Evolutionary conservation across 2,888 invertebrate species (phyloP).

Genomic region (Himalopsyche kuldschensis): DNA sequence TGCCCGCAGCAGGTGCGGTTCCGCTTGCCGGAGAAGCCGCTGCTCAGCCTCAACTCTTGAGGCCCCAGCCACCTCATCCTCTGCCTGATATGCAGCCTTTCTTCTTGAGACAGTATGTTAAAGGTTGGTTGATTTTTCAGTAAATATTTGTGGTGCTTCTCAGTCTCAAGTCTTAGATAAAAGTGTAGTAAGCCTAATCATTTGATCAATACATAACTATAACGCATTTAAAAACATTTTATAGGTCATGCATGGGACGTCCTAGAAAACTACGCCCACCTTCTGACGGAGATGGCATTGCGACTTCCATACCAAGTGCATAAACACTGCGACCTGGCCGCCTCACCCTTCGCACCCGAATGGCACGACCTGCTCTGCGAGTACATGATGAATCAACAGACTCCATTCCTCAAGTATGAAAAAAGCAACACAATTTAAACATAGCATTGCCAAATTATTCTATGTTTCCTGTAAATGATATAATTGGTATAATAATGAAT

Average conservation of each 20-base stretch:
- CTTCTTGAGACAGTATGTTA: constrained; percentile 89
- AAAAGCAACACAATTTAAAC: too few relatives aligned
- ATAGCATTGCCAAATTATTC: too few relatives aligned
- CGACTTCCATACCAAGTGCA: constrained; percentile 92
- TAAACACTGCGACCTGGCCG: constrained; percentile 69
- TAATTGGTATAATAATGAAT: not conserved
- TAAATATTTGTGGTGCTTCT: too few relatives aligned
- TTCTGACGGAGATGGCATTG: constrained; percentile 94
- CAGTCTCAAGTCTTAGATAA: not conserved
- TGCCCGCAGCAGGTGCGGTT: constrained; percentile 72
- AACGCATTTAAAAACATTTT: constrained; percentile 3
- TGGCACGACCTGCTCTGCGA: constrained; percentile 87
- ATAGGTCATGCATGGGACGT: constrained; percentile 84
- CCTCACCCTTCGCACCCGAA: constrained; percentile 58
- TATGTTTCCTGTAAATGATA: too few relatives aligned
- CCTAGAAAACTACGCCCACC: constrained; percentile 89
- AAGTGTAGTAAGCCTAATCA: not conserved
- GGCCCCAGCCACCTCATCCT: constrained; percentile 77
- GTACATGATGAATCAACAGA: constrained; percentile 93
- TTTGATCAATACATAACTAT: too few relatives aligned
- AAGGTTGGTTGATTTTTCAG: constrained; percentile 52
- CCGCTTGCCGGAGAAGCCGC: constrained; percentile 16
- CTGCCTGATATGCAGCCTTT: constrained; percentile 95
- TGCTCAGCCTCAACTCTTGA: constrained; percentile 63
- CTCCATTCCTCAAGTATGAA: constrained; percentile 71